phyloP scores from a whole-genome alignment of 2,113 vertebrate genomes.

The Mugil cephalus region DNA sequence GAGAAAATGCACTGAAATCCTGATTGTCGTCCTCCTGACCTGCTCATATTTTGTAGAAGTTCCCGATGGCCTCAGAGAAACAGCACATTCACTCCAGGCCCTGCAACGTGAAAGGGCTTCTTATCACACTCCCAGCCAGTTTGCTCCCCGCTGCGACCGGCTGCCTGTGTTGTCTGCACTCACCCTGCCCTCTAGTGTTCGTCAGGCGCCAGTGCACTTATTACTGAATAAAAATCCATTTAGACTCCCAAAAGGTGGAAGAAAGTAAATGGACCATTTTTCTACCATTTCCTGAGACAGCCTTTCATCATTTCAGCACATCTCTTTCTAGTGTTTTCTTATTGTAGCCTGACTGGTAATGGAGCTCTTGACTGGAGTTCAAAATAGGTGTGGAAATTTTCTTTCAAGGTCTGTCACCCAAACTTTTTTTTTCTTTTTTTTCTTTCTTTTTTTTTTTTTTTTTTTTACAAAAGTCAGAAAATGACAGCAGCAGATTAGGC shows the following conservation, averaged over 20 bases:
- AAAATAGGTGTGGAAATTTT: constrained; percentile 62
- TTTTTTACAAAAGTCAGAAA: constrained; percentile 40
- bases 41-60: constrained; percentile 55
- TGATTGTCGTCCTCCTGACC: constrained; percentile 70
- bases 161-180: constrained; percentile 48
- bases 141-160: constrained; percentile 52
- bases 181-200: constrained; percentile 83
- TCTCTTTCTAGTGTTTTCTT: constrained; percentile 74
- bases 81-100: constrained; percentile 58
- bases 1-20: constrained; percentile 38
- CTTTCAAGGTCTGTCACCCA: constrained; percentile 51
- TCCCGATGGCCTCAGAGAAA: constrained; percentile 62
- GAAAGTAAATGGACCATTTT: constrained; percentile 85
- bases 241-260: constrained; percentile 68
- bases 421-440: constrained; percentile 47
- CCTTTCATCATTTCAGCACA: constrained; percentile 84
- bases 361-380: constrained; percentile 74
- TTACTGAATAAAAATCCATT: constrained; percentile 65
- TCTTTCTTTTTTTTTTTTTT: constrained; percentile 13
- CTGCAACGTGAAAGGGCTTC: constrained; percentile 57
- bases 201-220: constrained; percentile 32
- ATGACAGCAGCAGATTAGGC: constrained; percentile 44
- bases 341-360: constrained; percentile 77
- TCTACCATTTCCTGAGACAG: constrained; percentile 79
- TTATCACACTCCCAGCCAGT: constrained; percentile 68